Conservation (phyloP, 2,888 invertebrate genomes). For the Lepidonotus clava region DNA sequence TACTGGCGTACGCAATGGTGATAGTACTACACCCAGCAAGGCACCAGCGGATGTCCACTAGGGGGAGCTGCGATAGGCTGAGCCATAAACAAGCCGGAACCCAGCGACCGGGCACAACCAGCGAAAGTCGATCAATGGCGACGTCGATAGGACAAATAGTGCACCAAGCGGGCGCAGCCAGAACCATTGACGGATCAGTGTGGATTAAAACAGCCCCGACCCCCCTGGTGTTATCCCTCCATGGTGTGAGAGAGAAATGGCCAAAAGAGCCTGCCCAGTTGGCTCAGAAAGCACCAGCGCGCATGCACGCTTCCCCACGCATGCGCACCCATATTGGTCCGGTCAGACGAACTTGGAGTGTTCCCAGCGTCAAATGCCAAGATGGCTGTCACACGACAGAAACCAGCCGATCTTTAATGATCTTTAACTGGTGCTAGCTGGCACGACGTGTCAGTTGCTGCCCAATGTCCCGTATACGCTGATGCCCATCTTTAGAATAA, state of each 20-base stretch:
- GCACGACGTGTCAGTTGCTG: neutral
- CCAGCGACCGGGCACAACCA: neutral
- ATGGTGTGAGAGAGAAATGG: too few relatives aligned
- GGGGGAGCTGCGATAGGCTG: neutral
- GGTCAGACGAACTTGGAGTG: neutral
- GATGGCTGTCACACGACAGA: neutral
- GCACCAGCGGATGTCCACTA: constrained; percentile 12
- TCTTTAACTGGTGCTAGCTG: too few relatives aligned
- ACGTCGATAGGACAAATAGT: constrained; percentile 2
- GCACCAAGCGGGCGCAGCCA: neutral
- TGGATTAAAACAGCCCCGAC: neutral
- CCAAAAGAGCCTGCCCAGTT: too few relatives aligned
- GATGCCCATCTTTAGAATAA: constrained; percentile 28
- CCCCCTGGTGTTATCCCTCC: too few relatives aligned
- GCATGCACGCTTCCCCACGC: neutral
- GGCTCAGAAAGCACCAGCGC: neutral
- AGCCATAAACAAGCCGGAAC: neutral
- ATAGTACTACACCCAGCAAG: neutral
- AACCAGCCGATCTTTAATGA: constrained; percentile 25
- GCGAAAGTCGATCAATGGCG: neutral
- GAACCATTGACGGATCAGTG: neutral
- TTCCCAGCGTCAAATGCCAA: neutral
- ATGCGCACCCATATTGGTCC: too few relatives aligned
- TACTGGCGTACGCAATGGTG: neutral
- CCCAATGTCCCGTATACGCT: constrained; percentile 10